Evolutionary conservation across 2,888 invertebrate species (phyloP), one percentile per base, ranked within the genome.

Genomic region (Pterobdella sp.): DNA sequence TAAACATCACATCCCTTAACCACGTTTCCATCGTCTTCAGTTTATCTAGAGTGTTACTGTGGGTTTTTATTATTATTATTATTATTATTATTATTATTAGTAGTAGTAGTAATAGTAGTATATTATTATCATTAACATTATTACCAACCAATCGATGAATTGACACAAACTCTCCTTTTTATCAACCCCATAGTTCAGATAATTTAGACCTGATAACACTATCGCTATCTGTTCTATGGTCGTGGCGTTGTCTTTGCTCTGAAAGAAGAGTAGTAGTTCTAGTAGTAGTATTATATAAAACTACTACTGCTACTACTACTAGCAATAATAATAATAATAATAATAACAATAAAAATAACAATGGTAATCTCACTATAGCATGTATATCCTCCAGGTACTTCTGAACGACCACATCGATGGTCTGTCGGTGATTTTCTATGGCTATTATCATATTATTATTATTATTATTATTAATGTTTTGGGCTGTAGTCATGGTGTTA

Each of bases 221-320:
- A 56, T 56, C 10, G n/a, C 60, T 56, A 56, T 4, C n/a, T 56
- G 60, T 56, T 56, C 60, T 56, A 56, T 56, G 60, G 14, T 56
- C n/a, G 60, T 56, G 4, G 60, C 26, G n/a, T 3, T 56, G 60
- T 56, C 60, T 7, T 56, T 56, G 14, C n/a, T 56, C 60, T 56
- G 60, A 3, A 4, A 26, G 42, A 42, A 42, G 18, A 42, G 18
- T 42, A 14, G 18, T 14, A 42, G 7, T 42, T 42, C 18, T 42
- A 42, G 42, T 42, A 7, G 42, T 14, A n/a, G n/a, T n/a, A n/a
- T n/a, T n/a, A n/a, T n/a, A n/a, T n/a, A n/a, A n/a, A n/a, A n/a
- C n/a, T n/a, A n/a, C n/a, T n/a, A n/a, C n/a, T n/a, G n/a, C n/a
- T n/a, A n/a, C n/a, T n/a, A n/a, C n/a, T n/a, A n/a, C n/a, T n/a